Evolutionary conservation across 2,797 vertebrate species (phyloP).

Genomic region (Enteromius mattozi): DNA sequence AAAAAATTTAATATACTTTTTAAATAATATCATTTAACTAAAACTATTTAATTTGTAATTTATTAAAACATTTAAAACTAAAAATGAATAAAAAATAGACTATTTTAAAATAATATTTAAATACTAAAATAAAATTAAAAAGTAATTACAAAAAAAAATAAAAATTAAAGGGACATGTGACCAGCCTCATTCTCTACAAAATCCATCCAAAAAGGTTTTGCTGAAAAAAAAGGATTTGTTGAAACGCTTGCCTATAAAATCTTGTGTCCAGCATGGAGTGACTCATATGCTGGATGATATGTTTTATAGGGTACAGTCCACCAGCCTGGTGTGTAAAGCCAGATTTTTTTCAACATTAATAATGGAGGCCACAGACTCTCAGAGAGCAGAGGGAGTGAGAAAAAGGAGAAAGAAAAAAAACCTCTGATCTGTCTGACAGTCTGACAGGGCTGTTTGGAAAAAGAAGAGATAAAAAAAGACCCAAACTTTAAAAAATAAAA

Average conservation of each 20-base stretch:
- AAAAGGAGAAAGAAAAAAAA: conserved; percentile 24
- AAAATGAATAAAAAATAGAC: not conserved
- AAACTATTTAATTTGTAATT: not conserved
- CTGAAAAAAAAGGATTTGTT: not conserved
- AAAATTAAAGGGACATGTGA: not conserved
- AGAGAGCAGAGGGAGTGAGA: conserved; percentile 34
- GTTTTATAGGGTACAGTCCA: conserved; percentile 42
- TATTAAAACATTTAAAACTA: too few relatives aligned
- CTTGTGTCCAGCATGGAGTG: conserved; percentile 13
- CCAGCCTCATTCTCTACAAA: not conserved
- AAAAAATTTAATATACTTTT: not conserved
- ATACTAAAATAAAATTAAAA: not conserved
- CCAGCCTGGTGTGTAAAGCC: conserved; percentile 48
- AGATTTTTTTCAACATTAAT: conserved; percentile 47
- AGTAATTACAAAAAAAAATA: not conserved
- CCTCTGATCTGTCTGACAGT: conserved; percentile 33
- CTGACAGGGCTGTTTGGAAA: conserved; percentile 5
- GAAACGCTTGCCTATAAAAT: conserved; percentile 34
- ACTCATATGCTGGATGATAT: conserved; percentile 38
- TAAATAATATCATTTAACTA: not conserved
- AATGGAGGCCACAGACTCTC: conserved; percentile 52
- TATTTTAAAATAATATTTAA: not conserved
- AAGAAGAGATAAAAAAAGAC: conserved; percentile 2
- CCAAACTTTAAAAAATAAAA: not conserved
- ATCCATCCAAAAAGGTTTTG: conserved; percentile 14